phyloP scores from a whole-genome alignment of 2,797 vertebrate genomes.

The Coilia nasus region DNA sequence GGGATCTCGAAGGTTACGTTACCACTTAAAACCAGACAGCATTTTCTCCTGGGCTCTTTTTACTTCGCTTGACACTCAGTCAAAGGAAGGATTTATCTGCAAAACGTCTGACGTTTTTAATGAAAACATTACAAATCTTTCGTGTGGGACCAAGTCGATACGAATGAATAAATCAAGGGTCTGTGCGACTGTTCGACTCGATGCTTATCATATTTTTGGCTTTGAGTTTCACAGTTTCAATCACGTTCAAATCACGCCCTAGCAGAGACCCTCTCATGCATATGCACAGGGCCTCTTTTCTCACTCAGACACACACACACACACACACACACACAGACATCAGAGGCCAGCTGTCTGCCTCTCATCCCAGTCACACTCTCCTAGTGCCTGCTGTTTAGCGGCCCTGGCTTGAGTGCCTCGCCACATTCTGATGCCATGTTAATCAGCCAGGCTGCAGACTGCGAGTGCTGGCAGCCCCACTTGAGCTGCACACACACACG shows the following conservation, averaged over 20 bases:
- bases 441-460: constrained; percentile 25
- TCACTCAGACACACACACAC: neutral
- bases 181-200: neutral
- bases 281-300: neutral
- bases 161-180: neutral
- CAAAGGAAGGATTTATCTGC: neutral
- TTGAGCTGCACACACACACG: neutral
- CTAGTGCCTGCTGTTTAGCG: constrained; percentile 59
- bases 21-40: neutral
- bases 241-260: constrained; percentile 19
- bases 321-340: constrained; percentile 5
- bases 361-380: constrained; percentile 42
- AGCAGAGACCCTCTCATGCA: neutral
- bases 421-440: constrained; percentile 58
- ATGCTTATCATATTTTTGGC: neutral
- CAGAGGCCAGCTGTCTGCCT: constrained; percentile 62
- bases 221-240: neutral
- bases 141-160: neutral
- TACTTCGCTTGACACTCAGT: neutral
- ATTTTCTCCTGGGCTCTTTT: neutral
- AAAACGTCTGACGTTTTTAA: neutral
- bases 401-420: constrained; percentile 44
- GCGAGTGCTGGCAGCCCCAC: neutral
- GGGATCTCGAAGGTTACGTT: neutral
- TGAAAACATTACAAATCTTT: neutral